Evolutionary conservation across 2,113 vertebrate species (phyloP).

Genomic region (Elephantulus edwardii): DNA sequence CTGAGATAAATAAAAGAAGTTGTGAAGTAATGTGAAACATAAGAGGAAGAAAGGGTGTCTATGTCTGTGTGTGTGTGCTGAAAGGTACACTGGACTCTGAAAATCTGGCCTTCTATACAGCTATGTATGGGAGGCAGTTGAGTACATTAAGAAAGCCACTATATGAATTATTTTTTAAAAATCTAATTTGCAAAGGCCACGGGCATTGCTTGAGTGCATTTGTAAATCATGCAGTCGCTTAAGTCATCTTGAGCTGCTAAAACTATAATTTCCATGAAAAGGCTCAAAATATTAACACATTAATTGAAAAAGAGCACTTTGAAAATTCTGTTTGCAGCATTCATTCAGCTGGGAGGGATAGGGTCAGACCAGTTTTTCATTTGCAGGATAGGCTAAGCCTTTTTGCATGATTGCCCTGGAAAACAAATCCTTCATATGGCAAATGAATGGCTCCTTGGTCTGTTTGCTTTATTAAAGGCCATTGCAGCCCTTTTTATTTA

Average conservation of each 20-base stretch:
- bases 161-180: slow-evolving; percentile 68
- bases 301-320: slow-evolving; percentile 67
- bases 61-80: background rate
- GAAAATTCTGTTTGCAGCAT: slow-evolving; percentile 53
- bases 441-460: slow-evolving; percentile 75
- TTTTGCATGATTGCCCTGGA: slow-evolving; percentile 74
- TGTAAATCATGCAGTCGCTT: slow-evolving; percentile 68
- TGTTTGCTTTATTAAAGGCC: slow-evolving; percentile 77
- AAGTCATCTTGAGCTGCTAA: slow-evolving; percentile 58
- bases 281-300: slow-evolving; percentile 68
- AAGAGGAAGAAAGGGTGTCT: background rate
- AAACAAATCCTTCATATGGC: slow-evolving; percentile 65
- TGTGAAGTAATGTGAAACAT: background rate
- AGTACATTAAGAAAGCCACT: slow-evolving; percentile 54
- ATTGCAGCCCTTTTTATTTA: slow-evolving; percentile 70
- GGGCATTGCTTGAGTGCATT: slow-evolving; percentile 62
- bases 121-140: slow-evolving; percentile 33
- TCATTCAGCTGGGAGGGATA: slow-evolving; percentile 36
- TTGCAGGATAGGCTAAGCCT: slow-evolving; percentile 56
- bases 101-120: slow-evolving; percentile 46
- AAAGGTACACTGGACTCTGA: slow-evolving; percentile 30
- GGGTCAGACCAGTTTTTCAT: slow-evolving; percentile 54
- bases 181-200: slow-evolving; percentile 74
- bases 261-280: slow-evolving; percentile 59
- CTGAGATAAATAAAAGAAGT: background rate